These are phyloP conservation scores for Pocillopora damicornis DNA, from an alignment of 64 coral and sea anemone genomes.

Conservation along the genomic window DNA sequence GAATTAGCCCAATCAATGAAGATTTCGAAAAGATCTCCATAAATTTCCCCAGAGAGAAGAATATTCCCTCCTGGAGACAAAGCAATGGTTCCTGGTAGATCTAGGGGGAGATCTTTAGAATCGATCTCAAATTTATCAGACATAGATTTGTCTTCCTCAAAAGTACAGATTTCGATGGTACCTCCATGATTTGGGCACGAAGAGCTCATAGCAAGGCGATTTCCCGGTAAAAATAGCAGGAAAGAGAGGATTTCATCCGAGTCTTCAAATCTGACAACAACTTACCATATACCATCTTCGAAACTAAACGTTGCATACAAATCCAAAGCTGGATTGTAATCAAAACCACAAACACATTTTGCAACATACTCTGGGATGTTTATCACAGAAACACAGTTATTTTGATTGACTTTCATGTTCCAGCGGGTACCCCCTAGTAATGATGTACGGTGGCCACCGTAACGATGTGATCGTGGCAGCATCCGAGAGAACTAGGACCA, in stretches of 20 bases:
- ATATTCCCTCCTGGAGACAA: constrained; percentile 20
- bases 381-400: neutral
- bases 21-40: constrained; percentile 22
- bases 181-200: neutral
- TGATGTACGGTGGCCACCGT: too few species aligned
- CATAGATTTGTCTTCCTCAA: neutral
- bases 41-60: neutral
- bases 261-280: neutral
- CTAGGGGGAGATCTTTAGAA: neutral
- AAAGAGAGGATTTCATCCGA: neutral
- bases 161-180: neutral
- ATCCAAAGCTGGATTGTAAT: neutral
- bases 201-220: neutral
- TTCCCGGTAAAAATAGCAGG: neutral
- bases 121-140: neutral
- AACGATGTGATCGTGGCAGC: too few species aligned
- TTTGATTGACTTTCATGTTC: neutral
- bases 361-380: neutral
- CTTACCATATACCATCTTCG: neutral
- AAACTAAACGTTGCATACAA: neutral
- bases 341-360: neutral
- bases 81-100: constrained; percentile 31
- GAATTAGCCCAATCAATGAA: constrained; percentile 44
- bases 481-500: too few species aligned
- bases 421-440: neutral